phyloP scores from a whole-genome alignment of 2,113 vertebrate genomes.

The Baryphthengus martii region DNA sequence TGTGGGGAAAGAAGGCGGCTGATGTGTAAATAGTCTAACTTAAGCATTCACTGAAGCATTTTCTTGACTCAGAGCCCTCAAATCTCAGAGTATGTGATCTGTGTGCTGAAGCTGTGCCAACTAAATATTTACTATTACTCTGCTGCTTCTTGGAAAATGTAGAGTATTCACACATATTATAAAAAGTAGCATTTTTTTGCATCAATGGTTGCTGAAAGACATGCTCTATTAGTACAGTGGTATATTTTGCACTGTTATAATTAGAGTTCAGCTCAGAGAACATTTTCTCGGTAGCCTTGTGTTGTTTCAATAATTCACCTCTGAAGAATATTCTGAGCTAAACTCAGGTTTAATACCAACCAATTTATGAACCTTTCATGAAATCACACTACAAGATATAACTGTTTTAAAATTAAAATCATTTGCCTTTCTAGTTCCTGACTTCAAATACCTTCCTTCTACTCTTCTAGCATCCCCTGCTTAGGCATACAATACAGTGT shows the following conservation, averaged over 20 bases:
- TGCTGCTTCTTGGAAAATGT: background rate
- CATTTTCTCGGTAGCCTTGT: background rate
- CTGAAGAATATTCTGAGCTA: slow-evolving; percentile 32
- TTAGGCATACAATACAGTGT: background rate
- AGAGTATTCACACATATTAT: background rate
- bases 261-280: slow-evolving; percentile 3
- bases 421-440: slow-evolving; percentile 17
- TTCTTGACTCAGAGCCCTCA: background rate
- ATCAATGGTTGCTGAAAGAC: background rate
- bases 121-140: slow-evolving; percentile 22
- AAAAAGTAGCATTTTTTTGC: background rate
- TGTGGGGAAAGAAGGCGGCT: background rate
- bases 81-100: background rate
- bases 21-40: background rate
- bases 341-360: slow-evolving; percentile 10
- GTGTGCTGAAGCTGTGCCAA: background rate
- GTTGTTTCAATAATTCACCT: slow-evolving; percentile 33
- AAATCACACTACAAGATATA: slow-evolving; percentile 22
- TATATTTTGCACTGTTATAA: slow-evolving; percentile 3
- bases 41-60: background rate
- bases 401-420: background rate
- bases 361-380: slow-evolving; percentile 13
- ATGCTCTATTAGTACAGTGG: background rate
- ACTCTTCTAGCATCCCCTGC: slow-evolving; percentile 25
- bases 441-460: slow-evolving; percentile 32